Evolutionary conservation across 1,140 invertebrate species (phyloP).

Genomic region (Rhyacophila brunnea): DNA sequence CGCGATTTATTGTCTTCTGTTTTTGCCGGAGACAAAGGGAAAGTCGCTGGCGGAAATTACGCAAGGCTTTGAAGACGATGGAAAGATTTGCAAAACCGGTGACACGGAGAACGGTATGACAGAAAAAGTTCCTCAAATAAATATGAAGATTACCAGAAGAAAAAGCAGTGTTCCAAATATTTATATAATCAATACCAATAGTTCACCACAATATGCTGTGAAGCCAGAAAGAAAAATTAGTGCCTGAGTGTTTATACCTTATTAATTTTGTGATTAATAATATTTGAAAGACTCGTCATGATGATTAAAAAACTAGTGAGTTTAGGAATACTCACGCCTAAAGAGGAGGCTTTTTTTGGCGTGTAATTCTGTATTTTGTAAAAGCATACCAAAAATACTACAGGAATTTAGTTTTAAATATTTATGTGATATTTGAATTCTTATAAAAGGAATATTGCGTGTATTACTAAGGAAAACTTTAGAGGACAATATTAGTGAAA

Average conservation of each 20-base stretch:
- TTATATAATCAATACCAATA: neutral
- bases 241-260: constrained; percentile 6
- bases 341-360: too few species aligned
- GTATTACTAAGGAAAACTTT: too few species aligned
- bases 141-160: constrained; percentile 8
- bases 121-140: constrained; percentile 1
- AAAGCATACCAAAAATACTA: neutral
- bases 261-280: too few species aligned
- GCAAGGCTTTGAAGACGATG: constrained; percentile 55
- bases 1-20: constrained; percentile 63
- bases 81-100: constrained; percentile 42
- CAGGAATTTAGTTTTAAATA: neutral
- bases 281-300: too few species aligned
- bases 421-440: neutral
- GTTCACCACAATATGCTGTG: neutral
- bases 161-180: constrained; percentile 24
- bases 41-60: constrained; percentile 78
- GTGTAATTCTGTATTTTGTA: neutral
- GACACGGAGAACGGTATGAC: constrained; percentile 42
- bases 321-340: too few species aligned
- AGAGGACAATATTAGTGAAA: too few species aligned
- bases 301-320: too few species aligned
- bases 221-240: constrained; percentile 25
- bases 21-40: constrained; percentile 80
- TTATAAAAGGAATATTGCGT: too few species aligned